A percentile compares a stretch with the other conserved stretches of the same genome.
Conservation (phyloP, 2,797 vertebrate genomes). For the Pagetopsis macropterus region DNA sequence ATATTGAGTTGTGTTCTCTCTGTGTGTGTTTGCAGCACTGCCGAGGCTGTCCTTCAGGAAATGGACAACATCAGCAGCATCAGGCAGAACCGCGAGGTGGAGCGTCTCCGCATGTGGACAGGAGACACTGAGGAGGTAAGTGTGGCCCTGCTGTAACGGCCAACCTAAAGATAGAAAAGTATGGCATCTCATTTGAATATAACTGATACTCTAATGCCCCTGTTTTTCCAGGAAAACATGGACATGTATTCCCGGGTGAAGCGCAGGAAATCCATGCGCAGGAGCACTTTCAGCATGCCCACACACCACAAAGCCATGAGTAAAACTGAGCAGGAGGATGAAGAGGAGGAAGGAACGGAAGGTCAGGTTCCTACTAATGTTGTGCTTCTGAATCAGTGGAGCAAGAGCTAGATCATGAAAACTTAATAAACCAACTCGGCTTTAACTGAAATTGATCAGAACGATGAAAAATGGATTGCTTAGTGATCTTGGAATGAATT, state of each 20-base stretch:
- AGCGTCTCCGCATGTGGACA: slow-evolving; percentile 98
- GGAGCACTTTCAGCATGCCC: slow-evolving; percentile 94
- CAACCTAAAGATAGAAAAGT: not conserved
- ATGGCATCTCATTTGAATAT: not conserved
- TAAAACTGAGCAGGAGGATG: slow-evolving; percentile 90
- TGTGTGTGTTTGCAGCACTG: slow-evolving; percentile 84
- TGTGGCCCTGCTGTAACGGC: not conserved
- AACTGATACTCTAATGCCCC: not conserved
- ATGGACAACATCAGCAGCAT: slow-evolving; percentile 99
- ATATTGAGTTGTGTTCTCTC: not conserved
- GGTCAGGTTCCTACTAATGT: slow-evolving; percentile 56
- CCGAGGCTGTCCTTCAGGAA: slow-evolving; percentile 98
- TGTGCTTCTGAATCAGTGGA: slow-evolving; percentile 16
- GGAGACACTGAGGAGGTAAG: slow-evolving; percentile 95
- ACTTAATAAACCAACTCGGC: not conserved
- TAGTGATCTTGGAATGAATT: not conserved
- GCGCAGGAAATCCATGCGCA: slow-evolving; percentile 94
- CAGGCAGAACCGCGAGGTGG: slow-evolving; percentile 94
- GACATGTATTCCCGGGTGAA: slow-evolving; percentile 99
- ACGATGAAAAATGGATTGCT: not conserved
- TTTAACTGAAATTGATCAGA: not conserved
- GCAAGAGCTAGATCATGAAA: slow-evolving; percentile 1
- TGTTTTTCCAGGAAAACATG: slow-evolving; percentile 93
- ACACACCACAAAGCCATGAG: slow-evolving; percentile 94
- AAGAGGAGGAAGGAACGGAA: slow-evolving; percentile 92